phyloP scores from a whole-genome alignment of 2,113 vertebrate species.

The Clarias batrachus region DNA sequence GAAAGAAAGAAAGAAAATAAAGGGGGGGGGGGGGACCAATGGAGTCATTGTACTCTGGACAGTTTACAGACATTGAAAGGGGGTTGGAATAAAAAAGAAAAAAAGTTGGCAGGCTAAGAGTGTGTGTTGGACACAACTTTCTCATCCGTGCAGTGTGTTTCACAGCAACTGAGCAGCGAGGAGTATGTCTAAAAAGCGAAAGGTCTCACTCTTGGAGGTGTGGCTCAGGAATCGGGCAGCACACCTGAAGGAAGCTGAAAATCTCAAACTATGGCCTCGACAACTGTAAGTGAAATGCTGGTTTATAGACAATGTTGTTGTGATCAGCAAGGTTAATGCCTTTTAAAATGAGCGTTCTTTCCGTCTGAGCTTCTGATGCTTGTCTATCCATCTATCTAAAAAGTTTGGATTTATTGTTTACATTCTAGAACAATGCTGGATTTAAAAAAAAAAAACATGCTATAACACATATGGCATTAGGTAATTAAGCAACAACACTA shows the following conservation, averaged over 20 bases:
- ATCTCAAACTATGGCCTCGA: constrained; percentile 44
- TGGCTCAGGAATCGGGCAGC: constrained; percentile 38
- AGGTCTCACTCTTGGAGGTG: constrained; percentile 32
- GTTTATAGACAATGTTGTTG: no score
- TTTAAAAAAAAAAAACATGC: no score
- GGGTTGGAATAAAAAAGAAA: background rate
- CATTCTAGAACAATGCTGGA: no score
- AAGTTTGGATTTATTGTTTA: no score
- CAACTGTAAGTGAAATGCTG: constrained; percentile 51
- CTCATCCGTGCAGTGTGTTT: background rate
- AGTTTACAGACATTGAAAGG: background rate
- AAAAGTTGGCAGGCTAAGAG: background rate
- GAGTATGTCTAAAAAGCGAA: constrained; percentile 28
- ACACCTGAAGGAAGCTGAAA: constrained; percentile 35
- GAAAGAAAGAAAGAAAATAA: background rate
- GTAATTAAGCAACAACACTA: no score
- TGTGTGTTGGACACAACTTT: background rate
- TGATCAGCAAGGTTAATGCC: no score
- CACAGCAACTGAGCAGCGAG: background rate
- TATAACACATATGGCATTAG: no score
- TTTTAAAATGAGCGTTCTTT: no score
- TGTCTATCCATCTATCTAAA: no score
- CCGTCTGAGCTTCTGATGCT: no score
- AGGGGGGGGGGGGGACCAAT: background rate
- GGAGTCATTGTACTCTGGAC: constrained; percentile 8